Evolutionary conservation across 2,888 invertebrate species (phyloP).

Genomic region (Drosophila antonietae): DNA sequence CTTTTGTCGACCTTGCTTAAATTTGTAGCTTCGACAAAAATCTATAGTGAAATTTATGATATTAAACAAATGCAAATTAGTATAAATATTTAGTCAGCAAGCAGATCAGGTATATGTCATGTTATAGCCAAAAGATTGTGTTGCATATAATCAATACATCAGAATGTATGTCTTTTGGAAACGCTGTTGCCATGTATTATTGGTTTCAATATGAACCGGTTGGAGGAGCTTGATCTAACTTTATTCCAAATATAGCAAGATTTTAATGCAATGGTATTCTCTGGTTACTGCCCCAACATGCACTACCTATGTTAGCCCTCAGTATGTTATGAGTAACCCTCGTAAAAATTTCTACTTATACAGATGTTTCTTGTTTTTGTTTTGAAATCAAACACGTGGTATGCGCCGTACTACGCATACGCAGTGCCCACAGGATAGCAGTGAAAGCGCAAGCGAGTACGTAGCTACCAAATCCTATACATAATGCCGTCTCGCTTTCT

Average conservation of each 20-base stretch:
- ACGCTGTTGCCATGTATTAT: background rate
- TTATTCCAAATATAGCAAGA: background rate
- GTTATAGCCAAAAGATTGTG: background rate
- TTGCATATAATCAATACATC: background rate
- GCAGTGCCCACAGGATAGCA: constrained; percentile 32
- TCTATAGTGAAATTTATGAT: constrained; percentile 56
- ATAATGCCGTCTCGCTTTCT: constrained; percentile 61
- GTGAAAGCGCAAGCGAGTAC: constrained; percentile 15
- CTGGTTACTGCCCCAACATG: background rate
- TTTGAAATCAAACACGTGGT: constrained; percentile 49
- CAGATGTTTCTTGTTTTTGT: constrained; percentile 36
- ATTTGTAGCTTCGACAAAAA: constrained; percentile 33
- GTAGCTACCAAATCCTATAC: constrained; percentile 15
- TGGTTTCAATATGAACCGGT: background rate
- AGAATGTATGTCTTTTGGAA: background rate
- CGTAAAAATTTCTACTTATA: background rate
- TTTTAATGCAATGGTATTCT: background rate
- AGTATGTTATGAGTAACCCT: background rate
- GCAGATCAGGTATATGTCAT: constrained; percentile 6
- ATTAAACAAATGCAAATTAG: constrained; percentile 31
- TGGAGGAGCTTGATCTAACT: background rate
- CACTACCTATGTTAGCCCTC: background rate
- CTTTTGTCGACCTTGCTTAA: constrained; percentile 44
- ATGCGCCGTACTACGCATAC: constrained; percentile 56
- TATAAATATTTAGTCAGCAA: constrained; percentile 6